These are phyloP conservation scores for Xiphophorus birchmanni DNA, from an alignment of 2,797 vertebrate genomes.

Conservation along the genomic window DNA sequence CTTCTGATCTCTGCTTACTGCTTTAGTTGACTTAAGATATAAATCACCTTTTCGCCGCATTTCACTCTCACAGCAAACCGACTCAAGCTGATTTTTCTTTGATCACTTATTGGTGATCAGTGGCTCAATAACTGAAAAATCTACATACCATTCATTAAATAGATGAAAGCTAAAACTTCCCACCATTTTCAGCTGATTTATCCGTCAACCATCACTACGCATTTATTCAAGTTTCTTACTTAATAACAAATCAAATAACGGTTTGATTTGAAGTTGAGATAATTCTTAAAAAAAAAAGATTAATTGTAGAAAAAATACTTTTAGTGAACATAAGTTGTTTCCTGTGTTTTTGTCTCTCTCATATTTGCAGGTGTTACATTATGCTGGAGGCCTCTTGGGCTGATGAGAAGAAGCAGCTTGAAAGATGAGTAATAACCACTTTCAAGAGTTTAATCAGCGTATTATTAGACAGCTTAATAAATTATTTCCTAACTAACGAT, in stretches of 20 bases:
- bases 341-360: slow-evolving; percentile 79
- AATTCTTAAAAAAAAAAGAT: background rate
- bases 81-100: background rate
- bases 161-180: background rate
- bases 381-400: slow-evolving; percentile 89
- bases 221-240: background rate
- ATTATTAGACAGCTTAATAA: slow-evolving; percentile 15
- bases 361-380: slow-evolving; percentile 93
- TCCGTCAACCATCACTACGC: background rate
- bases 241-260: background rate
- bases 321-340: background rate
- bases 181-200: background rate
- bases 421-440: slow-evolving; percentile 85
- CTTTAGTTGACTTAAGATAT: background rate
- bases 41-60: background rate
- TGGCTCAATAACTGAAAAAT: background rate
- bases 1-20: background rate
- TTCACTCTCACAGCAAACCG: background rate
- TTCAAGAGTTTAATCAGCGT: slow-evolving; percentile 29
- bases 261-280: background rate
- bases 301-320: background rate
- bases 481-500: slow-evolving; percentile 5
- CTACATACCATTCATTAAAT: background rate
- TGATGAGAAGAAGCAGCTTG: slow-evolving; percentile 87
- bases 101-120: background rate